Base-by-base conservation (phyloP, 1,140 invertebrate species). In the Antheraea pernyi region DNA sequence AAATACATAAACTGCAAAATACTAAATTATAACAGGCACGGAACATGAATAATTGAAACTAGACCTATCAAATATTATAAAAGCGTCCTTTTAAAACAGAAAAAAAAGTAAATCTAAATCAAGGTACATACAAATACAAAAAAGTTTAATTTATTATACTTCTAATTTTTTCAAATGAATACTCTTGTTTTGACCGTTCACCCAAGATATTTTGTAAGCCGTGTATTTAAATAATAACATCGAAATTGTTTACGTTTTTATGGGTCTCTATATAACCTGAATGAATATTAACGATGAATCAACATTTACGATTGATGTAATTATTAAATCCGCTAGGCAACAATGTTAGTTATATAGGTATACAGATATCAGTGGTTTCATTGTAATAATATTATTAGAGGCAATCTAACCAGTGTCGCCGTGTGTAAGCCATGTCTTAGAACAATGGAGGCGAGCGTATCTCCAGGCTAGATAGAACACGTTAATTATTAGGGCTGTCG, bases 401-500 rank as follows among this genome's bases (percentile, higher is more conserved):
- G 37, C 62, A 64, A 64, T 37, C 18, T 64, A 37, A 64, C 16
- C 37, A 39, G 37, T 64, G 62, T 64, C 62, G 16, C 37, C n/a
- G 62, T 37, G 62, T 64, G 62, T 64, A 63, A n/a, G 61, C 11
- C 61, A 37, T 63, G 22, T 36, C 36, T 22, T 10, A 60, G 36
- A 63, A 63, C 61, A 63, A 63, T 63, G 36, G 61, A 42, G 37
- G 37, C 62, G 39, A 64, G 62, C 62, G 30, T 64, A 64, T 64
- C 62, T 64, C 62, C 37, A 10, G 37, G 30, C 60, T 61, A 64
- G 62, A 64, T 64, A 39, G 62, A n/a, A 37, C 62, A 64, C 62
- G 62, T 64, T 64, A 64, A 64, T 64, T 64, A 64, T 42, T 64
- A 64, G 62, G 62, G 62, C 37, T 64, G 62, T 10, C 37, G 6